Evolutionary conservation across 1,140 invertebrate species (phyloP).

Genomic region (Nasonia longicornis): DNA sequence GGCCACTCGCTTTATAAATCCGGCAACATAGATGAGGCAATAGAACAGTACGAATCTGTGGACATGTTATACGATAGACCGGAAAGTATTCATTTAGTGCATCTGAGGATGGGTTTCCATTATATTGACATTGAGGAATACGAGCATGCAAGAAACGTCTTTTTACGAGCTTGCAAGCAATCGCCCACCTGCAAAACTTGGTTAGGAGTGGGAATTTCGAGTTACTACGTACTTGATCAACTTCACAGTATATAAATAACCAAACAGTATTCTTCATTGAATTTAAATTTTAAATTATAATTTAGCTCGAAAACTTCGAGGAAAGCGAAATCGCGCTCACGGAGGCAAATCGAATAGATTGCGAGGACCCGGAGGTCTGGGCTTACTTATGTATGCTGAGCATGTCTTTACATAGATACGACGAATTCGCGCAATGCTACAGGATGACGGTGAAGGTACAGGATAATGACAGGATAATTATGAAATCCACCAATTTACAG

Average conservation of each 20-base stretch:
- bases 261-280: neutral
- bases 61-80: conserved; percentile 53
- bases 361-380: conserved; percentile 59
- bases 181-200: conserved; percentile 58
- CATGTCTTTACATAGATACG: conserved; percentile 53
- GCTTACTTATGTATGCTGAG: conserved; percentile 62
- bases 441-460: conserved; percentile 55
- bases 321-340: conserved; percentile 59
- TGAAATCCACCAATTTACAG: conserved; percentile 33
- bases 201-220: conserved; percentile 60
- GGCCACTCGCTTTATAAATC: conserved; percentile 54
- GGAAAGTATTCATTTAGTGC: conserved; percentile 51
- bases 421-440: conserved; percentile 59
- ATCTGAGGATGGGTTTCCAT: conserved; percentile 55
- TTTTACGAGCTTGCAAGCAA: conserved; percentile 51
- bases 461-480: conserved; percentile 18
- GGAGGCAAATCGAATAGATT: conserved; percentile 62
- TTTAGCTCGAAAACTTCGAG: conserved; percentile 55
- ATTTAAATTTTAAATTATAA: neutral
- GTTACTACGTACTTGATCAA: conserved; percentile 52
- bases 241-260: neutral
- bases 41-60: conserved; percentile 52
- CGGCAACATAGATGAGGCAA: conserved; percentile 43
- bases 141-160: conserved; percentile 50
- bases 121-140: conserved; percentile 51